Evolutionary conservation across 2,113 vertebrate species (phyloP).

Genomic region (Argyrosomus japonicus): DNA sequence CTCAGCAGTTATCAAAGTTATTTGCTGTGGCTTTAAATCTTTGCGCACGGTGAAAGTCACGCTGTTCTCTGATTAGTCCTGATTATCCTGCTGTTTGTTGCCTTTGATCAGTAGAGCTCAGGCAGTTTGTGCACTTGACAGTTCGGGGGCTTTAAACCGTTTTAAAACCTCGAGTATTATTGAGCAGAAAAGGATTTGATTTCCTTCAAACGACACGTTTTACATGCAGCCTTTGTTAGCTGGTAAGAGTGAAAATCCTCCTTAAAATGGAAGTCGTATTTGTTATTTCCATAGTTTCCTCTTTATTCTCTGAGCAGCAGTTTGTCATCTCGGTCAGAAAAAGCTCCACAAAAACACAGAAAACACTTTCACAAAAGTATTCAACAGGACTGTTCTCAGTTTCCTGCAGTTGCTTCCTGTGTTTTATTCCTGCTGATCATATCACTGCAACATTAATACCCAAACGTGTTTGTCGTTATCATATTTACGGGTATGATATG

Average conservation of each 20-base stretch:
- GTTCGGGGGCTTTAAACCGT: not conserved
- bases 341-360: not conserved
- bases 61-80: conserved; percentile 29
- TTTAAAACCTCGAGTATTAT: conserved; percentile 6
- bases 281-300: conserved; percentile 33
- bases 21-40: conserved; percentile 14
- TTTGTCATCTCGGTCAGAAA: conserved; percentile 7
- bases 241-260: not conserved
- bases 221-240: not conserved
- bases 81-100: conserved; percentile 54
- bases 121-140: conserved; percentile 15
- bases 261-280: not conserved
- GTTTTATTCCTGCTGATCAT: conserved; percentile 22
- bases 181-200: conserved; percentile 9
- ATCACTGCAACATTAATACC: not conserved
- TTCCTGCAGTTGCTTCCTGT: conserved; percentile 44
- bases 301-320: conserved; percentile 7
- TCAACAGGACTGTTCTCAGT: conserved; percentile 15
- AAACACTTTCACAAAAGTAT: not conserved
- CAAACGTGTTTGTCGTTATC: not conserved
- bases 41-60: not conserved
- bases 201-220: not conserved
- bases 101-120: conserved; percentile 52
- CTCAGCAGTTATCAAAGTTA: not conserved
- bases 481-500: not conserved